Evolutionary conservation across 1,140 invertebrate species (phyloP), one percentile per base, ranked within the genome.

Genomic region (Trypoxylus dichotomus): DNA sequence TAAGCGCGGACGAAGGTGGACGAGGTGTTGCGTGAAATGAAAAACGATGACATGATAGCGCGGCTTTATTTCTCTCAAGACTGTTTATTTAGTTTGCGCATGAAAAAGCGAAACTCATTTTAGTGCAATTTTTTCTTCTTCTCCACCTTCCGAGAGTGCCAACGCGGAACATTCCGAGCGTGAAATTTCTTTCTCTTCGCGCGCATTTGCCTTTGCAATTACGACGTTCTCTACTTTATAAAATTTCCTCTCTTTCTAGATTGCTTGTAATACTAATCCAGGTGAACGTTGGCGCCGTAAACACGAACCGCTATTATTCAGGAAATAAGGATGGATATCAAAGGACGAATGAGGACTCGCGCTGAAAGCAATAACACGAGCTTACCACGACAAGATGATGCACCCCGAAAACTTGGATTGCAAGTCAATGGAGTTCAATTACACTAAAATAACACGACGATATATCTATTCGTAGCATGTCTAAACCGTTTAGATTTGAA

Each of bases 21-120:
- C 60, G 60, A 68, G 60, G 60, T 68, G 60, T 68, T 68, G 60
- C 60, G 60, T 68, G 60, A 68, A 68, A 68, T 68, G 60, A 68
- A 68, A 68, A 68, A 68, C 60, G 60, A 68, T 68, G 60, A 68
- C 60, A 68, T 68, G 60, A 68, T 68, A 68, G 24, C 27, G 60
- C 24, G 60, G 60, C 60, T 68, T 68, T 68, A 68, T 68, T 68
- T 68, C 60, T 68, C 60, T 68, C 21, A 27, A 68, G 60, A 68
- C 60, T 68, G 60, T 68, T 68, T 68, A 68, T 68, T 68, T 68
- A 68, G 60, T 68, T 68, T 68, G 60, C 60, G 60, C 60, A 25
- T 68, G 60, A 68, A 68, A 68, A 68, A 68, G 60, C 60, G 21
- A 68, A 68, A 29, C 60, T 68, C 60, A 68, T 68, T 68, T 25